Conservation (phyloP, 2,888 invertebrate species). For the Esperia sulphurella region DNA sequence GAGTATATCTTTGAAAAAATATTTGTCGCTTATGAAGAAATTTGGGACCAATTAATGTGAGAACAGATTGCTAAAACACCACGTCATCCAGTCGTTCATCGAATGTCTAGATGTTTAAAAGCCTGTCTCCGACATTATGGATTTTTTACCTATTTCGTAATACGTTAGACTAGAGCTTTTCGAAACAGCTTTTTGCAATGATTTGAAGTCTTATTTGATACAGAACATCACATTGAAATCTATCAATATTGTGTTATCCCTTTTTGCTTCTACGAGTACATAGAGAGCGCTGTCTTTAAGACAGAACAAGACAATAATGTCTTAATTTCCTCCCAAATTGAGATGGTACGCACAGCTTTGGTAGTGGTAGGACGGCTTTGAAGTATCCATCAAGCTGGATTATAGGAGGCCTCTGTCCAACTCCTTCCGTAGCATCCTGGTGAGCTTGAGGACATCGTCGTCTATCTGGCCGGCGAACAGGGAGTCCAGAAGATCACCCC, state of each 20-base stretch:
- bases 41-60: too few species aligned
- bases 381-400: slow-evolving; percentile 26
- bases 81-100: too few species aligned
- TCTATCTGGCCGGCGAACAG: slow-evolving; percentile 65
- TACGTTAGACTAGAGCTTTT: too few species aligned
- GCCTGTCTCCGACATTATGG: too few species aligned
- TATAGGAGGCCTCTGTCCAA: slow-evolving; percentile 69
- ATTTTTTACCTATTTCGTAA: too few species aligned
- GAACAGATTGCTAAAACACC: too few species aligned
- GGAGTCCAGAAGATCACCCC: slow-evolving; percentile 64
- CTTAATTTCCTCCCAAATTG: slow-evolving; percentile 27
- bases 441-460: slow-evolving; percentile 62
- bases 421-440: slow-evolving; percentile 70
- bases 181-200: neutral
- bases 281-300: neutral
- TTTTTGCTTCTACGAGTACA: slow-evolving; percentile 9
- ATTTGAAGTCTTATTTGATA: too few species aligned
- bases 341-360: slow-evolving; percentile 43
- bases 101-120: too few species aligned
- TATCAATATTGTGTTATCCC: too few species aligned
- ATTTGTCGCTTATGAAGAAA: too few species aligned
- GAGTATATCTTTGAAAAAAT: too few species aligned
- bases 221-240: too few species aligned
- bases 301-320: slow-evolving; percentile 9
- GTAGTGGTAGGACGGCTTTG: slow-evolving; percentile 56